Conservation (phyloP, 2,113 vertebrate genomes). For the Heliornis fulica region DNA sequence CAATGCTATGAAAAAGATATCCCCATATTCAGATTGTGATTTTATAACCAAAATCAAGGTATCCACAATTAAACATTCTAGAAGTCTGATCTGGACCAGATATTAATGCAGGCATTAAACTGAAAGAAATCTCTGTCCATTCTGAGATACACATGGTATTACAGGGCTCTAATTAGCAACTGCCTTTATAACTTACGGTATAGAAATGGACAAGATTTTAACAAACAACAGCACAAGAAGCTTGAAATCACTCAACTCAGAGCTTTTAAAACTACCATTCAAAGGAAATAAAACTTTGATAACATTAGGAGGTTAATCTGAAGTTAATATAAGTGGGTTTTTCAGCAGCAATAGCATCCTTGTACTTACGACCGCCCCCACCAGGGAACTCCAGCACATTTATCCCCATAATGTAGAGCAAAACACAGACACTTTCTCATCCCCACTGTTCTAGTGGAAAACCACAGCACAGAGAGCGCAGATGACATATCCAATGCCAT, state of each 20-base stretch:
- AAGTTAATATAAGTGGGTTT: conserved; percentile 40
- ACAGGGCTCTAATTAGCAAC: neutral
- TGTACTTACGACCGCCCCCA: neutral
- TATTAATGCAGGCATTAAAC: neutral
- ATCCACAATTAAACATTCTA: neutral
- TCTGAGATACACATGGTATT: neutral
- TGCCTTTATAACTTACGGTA: neutral
- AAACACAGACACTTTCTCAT: neutral
- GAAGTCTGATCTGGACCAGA: neutral
- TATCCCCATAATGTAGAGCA: neutral
- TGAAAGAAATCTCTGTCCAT: neutral
- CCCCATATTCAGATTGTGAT: neutral
- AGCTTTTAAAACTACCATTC: conserved; percentile 3
- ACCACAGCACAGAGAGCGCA: neutral
- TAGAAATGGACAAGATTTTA: neutral
- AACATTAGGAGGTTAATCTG: conserved; percentile 23
- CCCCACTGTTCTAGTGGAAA: neutral
- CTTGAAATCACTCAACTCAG: neutral
- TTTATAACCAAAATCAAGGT: neutral
- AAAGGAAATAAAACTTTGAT: conserved; percentile 5
- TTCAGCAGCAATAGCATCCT: conserved; percentile 19
- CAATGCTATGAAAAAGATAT: neutral
- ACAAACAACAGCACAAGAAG: neutral
- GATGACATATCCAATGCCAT: neutral
- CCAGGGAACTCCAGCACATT: neutral